Base-by-base conservation (phyloP, 2,797 vertebrate species). In the Alca torda region DNA sequence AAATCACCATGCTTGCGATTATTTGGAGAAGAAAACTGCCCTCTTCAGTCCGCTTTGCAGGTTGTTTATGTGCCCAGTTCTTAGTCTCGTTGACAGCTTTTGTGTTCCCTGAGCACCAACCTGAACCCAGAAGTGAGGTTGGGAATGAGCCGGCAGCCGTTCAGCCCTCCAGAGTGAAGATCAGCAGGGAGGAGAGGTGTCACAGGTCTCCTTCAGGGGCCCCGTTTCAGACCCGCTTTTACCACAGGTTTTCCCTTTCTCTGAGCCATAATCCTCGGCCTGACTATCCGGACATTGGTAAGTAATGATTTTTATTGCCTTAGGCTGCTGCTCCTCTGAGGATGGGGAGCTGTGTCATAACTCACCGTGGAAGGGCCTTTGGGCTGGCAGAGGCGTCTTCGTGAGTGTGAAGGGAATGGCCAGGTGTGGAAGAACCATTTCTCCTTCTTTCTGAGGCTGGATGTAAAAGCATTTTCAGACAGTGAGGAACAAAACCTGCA, bases 321-420 rank as follows among this genome's bases (percentile, higher is more conserved):
- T 43, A 39, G 57, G 19, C 57, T 33, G 23, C 28, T 41, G 10
- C 18, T 11, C 21, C 5, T 50, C 1, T 16, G 68, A 37, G 53
- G 45, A 11, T 20, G 41, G 51, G 70, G 43, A 77, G 35, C 43
- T 84, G 37, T 0, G 3, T 10, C 24, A 2, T 60, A 16, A 23
- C 50, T 39, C 7, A 1, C 3, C 0, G 0, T 9, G 35, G 77
- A 45, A 67, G 30, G 51, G 26, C 26, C 35, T 43, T 35, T 10
- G 25, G 9, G 9, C 17, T n/a, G 16, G 18, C 68, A 57, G 48
- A 37, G 31, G 20, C 16, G 2, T 50, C 35, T 48, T 30, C 11
- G 21, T 37, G 43, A 43, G 4, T 0, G 0, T 17, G 6, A 48
- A 67, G 9, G 18, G 35, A 48, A 57, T 3, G 12, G 39, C 60